Conservation (phyloP, 1,140 invertebrate species). For the Pissodes strobi region DNA sequence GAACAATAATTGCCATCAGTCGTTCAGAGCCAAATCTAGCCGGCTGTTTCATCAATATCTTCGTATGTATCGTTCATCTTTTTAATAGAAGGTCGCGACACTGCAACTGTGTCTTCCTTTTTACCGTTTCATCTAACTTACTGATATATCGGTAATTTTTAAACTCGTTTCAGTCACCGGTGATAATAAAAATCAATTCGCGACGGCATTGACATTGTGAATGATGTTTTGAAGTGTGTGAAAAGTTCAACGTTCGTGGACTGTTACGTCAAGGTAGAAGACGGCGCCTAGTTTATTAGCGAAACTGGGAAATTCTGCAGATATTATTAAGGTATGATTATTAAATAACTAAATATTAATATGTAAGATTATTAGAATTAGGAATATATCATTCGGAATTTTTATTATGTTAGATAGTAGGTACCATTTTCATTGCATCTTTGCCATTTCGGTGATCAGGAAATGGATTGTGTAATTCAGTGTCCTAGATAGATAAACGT, state of each 20-base stretch:
- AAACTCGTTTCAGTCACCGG: background rate
- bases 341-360: no score
- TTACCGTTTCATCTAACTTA: conserved; percentile 14
- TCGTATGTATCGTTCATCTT: background rate
- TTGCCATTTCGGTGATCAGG: no score
- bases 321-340: conserved; percentile 3
- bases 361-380: no score
- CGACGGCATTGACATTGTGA: conserved; percentile 25
- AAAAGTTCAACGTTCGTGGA: conserved; percentile 21
- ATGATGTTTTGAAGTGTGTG: conserved; percentile 29
- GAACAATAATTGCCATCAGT: background rate
- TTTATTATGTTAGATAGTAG: no score
- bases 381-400: no score
- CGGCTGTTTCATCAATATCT: conserved; percentile 7
- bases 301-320: conserved; percentile 5
- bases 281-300: background rate
- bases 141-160: conserved; percentile 1
- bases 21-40: conserved; percentile 4
- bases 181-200: conserved; percentile 3
- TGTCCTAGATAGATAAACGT: no score
- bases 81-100: background rate
- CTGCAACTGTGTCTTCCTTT: background rate
- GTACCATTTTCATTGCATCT: no score
- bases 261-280: conserved; percentile 8
- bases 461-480: no score